A percentile compares a stretch with the other conserved stretches of the same genome.
Conservation (phyloP, 1,140 invertebrate species). For the Neuroterus valhalla region DNA sequence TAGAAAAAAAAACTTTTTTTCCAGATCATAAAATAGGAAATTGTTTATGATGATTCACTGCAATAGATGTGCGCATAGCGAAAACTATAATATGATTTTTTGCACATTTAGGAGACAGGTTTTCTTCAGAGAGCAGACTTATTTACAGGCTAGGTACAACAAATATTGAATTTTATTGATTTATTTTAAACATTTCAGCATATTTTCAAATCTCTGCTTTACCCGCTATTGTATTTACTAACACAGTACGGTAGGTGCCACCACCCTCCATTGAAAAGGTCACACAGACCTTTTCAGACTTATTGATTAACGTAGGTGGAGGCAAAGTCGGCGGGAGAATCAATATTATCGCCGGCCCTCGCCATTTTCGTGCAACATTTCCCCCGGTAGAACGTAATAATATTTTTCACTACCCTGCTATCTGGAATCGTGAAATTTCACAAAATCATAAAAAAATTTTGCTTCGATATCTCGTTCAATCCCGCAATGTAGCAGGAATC, state of each 20-base stretch:
- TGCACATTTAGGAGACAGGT: no score
- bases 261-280: conserved; percentile 46
- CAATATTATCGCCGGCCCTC: conserved; percentile 65
- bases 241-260: conserved; percentile 51
- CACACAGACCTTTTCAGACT: conserved; percentile 56
- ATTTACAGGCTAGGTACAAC: neutral
- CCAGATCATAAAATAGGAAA: no score
- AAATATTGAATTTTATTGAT: neutral
- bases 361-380: conserved; percentile 57
- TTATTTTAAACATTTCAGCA: neutral
- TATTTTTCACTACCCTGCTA: neutral
- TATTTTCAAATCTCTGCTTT: conserved; percentile 20
- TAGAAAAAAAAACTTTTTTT: no score
- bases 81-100: no score
- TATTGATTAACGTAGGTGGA: conserved; percentile 73
- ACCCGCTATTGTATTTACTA: neutral
- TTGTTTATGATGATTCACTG: no score
- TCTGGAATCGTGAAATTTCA: neutral
- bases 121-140: no score
- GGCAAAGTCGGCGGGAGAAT: conserved; percentile 67
- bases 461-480: no score
- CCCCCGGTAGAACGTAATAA: conserved; percentile 32
- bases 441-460: neutral
- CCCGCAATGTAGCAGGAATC: no score
- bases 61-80: no score